A percentile compares a stretch with the other conserved stretches of the same genome.
Evolutionary conservation across 2,113 vertebrate genomes (phyloP).

Genomic region (Peromyscus polionotus): DNA sequence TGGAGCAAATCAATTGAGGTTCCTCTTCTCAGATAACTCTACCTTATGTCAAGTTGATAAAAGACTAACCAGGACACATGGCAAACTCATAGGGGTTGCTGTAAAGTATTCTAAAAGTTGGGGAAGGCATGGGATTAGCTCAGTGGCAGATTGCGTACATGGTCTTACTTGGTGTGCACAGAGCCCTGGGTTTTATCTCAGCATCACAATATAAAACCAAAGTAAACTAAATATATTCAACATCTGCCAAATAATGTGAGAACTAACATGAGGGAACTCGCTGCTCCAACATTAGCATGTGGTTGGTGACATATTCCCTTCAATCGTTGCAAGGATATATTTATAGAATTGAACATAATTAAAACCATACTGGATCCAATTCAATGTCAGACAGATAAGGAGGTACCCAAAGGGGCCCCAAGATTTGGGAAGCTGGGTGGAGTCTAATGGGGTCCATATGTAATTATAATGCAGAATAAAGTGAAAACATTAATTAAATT

Average conservation of each 20-base stretch:
- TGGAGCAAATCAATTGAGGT: neutral
- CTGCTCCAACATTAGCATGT: neutral
- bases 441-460: neutral
- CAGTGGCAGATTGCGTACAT: neutral
- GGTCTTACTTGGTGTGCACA: neutral
- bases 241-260: neutral
- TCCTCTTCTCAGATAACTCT: neutral
- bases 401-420: neutral
- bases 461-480: neutral
- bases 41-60: neutral
- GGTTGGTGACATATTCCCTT: neutral
- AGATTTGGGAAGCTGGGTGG: neutral
- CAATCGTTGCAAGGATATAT: neutral
- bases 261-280: neutral
- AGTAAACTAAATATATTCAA: neutral
- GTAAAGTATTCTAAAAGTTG: neutral
- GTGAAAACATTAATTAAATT: conserved; percentile 15
- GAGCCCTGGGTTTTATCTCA: neutral
- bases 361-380: conserved; percentile 20
- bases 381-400: neutral
- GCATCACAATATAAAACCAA: neutral
- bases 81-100: neutral
- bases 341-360: neutral
- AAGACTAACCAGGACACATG: neutral
- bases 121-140: neutral